Conservation (phyloP, 2,113 vertebrate species). For the Hippocampus zosterae region DNA sequence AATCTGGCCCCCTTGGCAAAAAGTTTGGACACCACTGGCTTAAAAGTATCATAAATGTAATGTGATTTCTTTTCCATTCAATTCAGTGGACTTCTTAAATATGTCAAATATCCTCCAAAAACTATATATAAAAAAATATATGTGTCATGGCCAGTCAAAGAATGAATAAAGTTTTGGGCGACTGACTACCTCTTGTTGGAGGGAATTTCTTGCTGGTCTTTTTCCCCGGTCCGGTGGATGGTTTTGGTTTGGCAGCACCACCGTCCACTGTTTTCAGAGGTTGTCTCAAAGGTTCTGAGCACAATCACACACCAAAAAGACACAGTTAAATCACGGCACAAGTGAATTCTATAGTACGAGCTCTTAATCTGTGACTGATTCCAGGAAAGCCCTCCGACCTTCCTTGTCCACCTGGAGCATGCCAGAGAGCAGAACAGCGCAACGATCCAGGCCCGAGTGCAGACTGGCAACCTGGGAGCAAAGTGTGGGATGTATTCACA, state of each 20-base stretch:
- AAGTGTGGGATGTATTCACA: background rate
- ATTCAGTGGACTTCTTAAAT: too few relatives aligned
- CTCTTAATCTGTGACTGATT: background rate
- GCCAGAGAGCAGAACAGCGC: slow-evolving; percentile 80
- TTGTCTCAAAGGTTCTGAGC: slow-evolving; percentile 53
- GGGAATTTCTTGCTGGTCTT: slow-evolving; percentile 61
- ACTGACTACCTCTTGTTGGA: slow-evolving; percentile 39
- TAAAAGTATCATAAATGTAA: too few relatives aligned
- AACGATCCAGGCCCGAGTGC: slow-evolving; percentile 79
- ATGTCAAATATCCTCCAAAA: too few relatives aligned
- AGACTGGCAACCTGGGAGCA: slow-evolving; percentile 70
- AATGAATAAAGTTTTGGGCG: background rate
- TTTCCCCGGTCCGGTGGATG: slow-evolving; percentile 22
- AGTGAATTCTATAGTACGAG: background rate
- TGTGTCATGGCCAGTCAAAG: background rate
- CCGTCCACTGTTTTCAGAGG: slow-evolving; percentile 37
- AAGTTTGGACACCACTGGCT: too few relatives aligned
- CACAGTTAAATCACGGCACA: background rate
- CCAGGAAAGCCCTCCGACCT: slow-evolving; percentile 59
- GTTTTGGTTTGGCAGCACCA: slow-evolving; percentile 25
- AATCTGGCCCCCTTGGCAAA: too few relatives aligned
- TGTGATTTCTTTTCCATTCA: too few relatives aligned
- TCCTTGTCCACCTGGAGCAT: slow-evolving; percentile 77
- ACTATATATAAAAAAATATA: background rate
- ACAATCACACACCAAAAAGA: slow-evolving; percentile 16